phyloP scores from a whole-genome alignment of 2,888 invertebrate genomes.

The Rotaria sp. region DNA sequence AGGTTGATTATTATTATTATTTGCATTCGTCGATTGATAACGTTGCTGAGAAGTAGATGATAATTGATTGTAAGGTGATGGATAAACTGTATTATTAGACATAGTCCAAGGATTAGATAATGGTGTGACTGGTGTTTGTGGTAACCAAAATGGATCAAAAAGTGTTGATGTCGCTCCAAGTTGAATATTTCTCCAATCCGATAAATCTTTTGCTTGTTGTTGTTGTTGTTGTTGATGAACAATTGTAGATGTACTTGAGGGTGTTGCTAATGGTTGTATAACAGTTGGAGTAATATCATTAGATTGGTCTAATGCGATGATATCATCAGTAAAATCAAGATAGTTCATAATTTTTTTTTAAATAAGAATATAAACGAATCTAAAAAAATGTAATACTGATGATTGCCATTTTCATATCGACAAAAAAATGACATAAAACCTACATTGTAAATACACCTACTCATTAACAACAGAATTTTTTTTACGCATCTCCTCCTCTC shows the following conservation, averaged over 20 bases:
- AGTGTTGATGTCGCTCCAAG: background rate
- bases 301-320: background rate
- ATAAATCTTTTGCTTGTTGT: background rate
- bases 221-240: background rate
- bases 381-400: background rate
- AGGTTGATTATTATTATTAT: background rate
- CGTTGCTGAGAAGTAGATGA: background rate
- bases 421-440: background rate
- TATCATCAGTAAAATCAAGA: background rate
- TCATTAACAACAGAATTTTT: background rate
- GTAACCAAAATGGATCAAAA: constrained; percentile 4
- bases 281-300: background rate
- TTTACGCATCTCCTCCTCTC: constrained; percentile 9
- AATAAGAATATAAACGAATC: background rate
- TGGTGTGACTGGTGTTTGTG: background rate
- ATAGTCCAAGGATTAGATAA: background rate
- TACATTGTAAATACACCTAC: background rate
- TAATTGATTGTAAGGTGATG: background rate
- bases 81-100: background rate
- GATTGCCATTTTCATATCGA: background rate
- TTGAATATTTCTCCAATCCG: constrained; percentile 25
- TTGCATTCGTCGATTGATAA: background rate
- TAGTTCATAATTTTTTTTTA: background rate
- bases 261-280: background rate
- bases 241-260: background rate